Conservation (phyloP, 2,113 vertebrate species). For the Orycteropus afer region DNA sequence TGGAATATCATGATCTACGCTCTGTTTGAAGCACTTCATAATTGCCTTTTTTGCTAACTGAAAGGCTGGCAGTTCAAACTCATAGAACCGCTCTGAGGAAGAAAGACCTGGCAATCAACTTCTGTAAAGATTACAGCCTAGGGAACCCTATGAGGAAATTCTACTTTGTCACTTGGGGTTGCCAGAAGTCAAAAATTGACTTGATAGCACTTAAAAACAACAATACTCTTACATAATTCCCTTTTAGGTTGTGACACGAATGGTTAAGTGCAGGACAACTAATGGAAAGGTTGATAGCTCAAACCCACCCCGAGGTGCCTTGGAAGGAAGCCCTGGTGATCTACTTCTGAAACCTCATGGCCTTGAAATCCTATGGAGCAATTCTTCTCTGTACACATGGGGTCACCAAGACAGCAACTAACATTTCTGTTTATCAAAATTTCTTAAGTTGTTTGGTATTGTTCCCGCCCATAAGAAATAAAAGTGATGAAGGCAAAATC, state of each 20-base stretch:
- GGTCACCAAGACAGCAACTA: too few relatives aligned
- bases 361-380: neutral
- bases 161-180: neutral
- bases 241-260: neutral
- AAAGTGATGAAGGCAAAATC: neutral
- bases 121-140: neutral
- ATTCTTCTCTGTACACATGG: neutral
- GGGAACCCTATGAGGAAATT: neutral
- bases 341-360: neutral
- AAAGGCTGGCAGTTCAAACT: neutral
- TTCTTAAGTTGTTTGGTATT: neutral
- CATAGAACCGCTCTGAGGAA: too few relatives aligned
- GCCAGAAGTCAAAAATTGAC: too few relatives aligned
- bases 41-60: neutral
- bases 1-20: neutral
- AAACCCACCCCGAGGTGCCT: neutral
- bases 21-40: neutral
- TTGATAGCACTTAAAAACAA: neutral
- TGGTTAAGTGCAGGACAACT: neutral
- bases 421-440: neutral
- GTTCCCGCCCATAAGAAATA: conserved; percentile 2
- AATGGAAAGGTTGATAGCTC: neutral
- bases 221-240: neutral
- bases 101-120: too few relatives aligned
- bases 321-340: neutral